Conservation (phyloP, 2,888 invertebrate species). For the Maniola hyperantus region DNA sequence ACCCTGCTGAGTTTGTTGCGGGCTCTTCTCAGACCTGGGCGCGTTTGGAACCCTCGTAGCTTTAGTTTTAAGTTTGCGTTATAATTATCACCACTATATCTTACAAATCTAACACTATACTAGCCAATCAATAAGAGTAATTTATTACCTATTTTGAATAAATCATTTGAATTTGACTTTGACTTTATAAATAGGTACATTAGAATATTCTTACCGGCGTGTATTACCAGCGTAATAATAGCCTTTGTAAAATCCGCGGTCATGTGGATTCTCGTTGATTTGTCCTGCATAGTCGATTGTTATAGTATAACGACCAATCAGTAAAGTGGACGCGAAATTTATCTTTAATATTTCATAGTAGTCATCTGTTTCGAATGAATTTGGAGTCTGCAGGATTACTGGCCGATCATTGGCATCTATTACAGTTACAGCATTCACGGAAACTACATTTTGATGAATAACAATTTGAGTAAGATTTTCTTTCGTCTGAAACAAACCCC, state of each 20-base stretch:
- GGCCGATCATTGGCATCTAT: conserved; percentile 42
- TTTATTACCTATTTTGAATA: too few relatives aligned
- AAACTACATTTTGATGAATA: conserved; percentile 68
- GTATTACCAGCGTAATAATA: conserved; percentile 60
- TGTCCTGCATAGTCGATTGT: conserved; percentile 56
- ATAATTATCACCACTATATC: too few relatives aligned
- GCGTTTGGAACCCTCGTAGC: too few relatives aligned
- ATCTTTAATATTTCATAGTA: conserved; percentile 65
- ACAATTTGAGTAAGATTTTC: conserved; percentile 65
- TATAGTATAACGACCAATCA: conserved; percentile 60
- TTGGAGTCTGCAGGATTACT: conserved; percentile 51
- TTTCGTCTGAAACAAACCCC: conserved; percentile 55
- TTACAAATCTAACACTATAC: too few relatives aligned
- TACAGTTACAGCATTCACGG: conserved; percentile 55
- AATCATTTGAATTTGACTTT: too few relatives aligned
- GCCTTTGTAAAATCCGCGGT: conserved; percentile 74
- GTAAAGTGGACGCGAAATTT: conserved; percentile 55
- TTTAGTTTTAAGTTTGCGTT: too few relatives aligned
- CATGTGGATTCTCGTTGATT: conserved; percentile 67
- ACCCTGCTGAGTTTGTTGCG: too few relatives aligned
- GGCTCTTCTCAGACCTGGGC: too few relatives aligned
- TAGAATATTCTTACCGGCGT: conserved; percentile 50
- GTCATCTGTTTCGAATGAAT: conserved; percentile 56
- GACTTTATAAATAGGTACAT: too few relatives aligned
- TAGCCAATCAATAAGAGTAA: too few relatives aligned